Evolutionary conservation across 2,113 vertebrate genomes (phyloP).

Genomic region (Emydocephalus ijimae): DNA sequence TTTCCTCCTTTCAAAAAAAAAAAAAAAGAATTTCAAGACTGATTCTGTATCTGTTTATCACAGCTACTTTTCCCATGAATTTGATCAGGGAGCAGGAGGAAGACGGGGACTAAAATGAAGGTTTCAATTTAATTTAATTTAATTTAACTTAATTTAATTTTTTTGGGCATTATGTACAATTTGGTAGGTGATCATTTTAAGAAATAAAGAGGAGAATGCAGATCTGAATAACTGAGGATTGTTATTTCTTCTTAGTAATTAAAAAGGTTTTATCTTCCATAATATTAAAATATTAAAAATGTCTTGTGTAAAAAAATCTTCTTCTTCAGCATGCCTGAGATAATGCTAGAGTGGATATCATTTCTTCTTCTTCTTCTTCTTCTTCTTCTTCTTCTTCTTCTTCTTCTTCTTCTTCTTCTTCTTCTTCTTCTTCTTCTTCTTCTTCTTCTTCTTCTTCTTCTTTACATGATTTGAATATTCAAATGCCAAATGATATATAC

Average conservation of each 20-base stretch:
- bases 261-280: not conserved
- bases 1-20: conserved; percentile 13
- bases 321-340: not conserved
- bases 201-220: conserved; percentile 46
- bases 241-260: not conserved
- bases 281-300: conserved; percentile 16
- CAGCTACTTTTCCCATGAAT: conserved; percentile 75
- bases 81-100: conserved; percentile 46
- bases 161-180: not conserved
- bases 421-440: not conserved
- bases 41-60: conserved; percentile 81
- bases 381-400: not conserved
- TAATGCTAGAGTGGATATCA: too few relatives aligned
- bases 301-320: conserved; percentile 10
- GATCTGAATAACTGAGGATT: conserved; percentile 31
- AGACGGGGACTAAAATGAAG: conserved; percentile 42
- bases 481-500: not conserved
- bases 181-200: conserved; percentile 41
- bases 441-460: not conserved
- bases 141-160: conserved; percentile 12
- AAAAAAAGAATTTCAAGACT: conserved; percentile 65
- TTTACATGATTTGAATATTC: not conserved
- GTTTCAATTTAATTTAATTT: conserved; percentile 5
- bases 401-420: not conserved
- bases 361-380: not conserved